Base-by-base conservation (phyloP, 2,888 invertebrate genomes). In the Mythimna pallens region DNA sequence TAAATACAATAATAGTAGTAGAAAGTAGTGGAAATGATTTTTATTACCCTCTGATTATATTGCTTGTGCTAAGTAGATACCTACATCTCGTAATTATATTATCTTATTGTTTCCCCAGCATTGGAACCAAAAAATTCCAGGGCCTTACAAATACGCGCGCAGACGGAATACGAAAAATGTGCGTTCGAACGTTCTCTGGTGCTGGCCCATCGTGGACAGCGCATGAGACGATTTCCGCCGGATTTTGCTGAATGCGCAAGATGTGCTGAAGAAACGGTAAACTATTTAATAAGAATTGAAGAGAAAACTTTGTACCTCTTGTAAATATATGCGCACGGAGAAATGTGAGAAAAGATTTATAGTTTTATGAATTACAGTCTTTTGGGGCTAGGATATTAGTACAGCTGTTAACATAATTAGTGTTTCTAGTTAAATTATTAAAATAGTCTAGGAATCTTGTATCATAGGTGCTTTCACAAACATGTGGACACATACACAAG, bases 91-190 rank as follows among this genome's bases (percentile, higher is more conserved):
- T 20, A 59, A 59, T n/a, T n/a, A 20, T 52, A 52, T 47, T 59
- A 30, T 59, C 0, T 0, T 30, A 61, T 58, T 61, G 62, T 36
- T 30, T 73, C 62, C 40, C 4, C 82, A 95, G 96, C 93, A 82
- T 86, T 95, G 80, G 94, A 94, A 76, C 95, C 96, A 36, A 87
- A 93, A 40, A 96, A 95, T 76, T 85, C 93, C 76, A 91, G 92
- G 71, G 95, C 94, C 2, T 87, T 93, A 83, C 94, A 95, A 90
- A 94, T 96, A 63, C 91, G 90, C 70, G 94, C 95, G 12, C 92
- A 94, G 76, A 95, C 94, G 0, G 93, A 95, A 85, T 96, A 96
- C 80, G 94, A 95, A 83, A 94, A 94, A 86, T 93, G 95, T 73
- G 92, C 90, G 6, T 96, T 96, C 78, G 96, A 95, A 78, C 91